Evolutionary conservation across 2,113 vertebrate species (phyloP).

Genomic region (Apeltes quadracus): DNA sequence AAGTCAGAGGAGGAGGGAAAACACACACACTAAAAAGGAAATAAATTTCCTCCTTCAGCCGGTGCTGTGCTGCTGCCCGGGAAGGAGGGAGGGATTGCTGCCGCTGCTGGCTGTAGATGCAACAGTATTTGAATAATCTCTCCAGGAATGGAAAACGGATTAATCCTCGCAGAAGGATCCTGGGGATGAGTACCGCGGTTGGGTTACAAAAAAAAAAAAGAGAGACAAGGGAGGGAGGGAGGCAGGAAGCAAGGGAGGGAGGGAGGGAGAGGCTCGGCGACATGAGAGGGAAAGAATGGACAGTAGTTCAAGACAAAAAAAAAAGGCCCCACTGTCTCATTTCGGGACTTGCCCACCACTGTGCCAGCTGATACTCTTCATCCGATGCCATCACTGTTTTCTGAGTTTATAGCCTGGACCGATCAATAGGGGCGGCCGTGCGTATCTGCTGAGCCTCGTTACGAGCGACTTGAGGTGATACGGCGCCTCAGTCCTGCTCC

Average conservation of each 20-base stretch:
- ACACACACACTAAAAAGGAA: conserved; percentile 7
- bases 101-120: conserved; percentile 60
- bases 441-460: conserved; percentile 22
- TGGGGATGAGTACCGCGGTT: conserved; percentile 58
- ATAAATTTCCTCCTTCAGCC: neutral
- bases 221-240: conserved; percentile 3
- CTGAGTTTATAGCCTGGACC: conserved; percentile 21
- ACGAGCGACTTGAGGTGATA: conserved; percentile 42
- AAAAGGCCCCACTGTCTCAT: conserved; percentile 46
- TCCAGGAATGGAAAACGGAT: conserved; percentile 80
- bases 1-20: neutral
- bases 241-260: conserved; percentile 8
- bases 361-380: conserved; percentile 49
- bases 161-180: conserved; percentile 77
- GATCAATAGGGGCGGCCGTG: conserved; percentile 23
- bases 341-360: conserved; percentile 33
- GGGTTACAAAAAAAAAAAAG: conserved; percentile 42
- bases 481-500: conserved; percentile 30
- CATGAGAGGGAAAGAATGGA: conserved; percentile 19
- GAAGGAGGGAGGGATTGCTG: conserved; percentile 21
- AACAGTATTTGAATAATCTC: conserved; percentile 79
- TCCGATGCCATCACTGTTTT: conserved; percentile 38
- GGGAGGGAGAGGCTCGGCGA: conserved; percentile 1
- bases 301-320: conserved; percentile 37
- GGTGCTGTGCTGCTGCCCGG: neutral